Evolutionary conservation across 2,888 invertebrate genomes (phyloP), one percentile per base, ranked within the genome.

Genomic region (Nycteola revayana): DNA sequence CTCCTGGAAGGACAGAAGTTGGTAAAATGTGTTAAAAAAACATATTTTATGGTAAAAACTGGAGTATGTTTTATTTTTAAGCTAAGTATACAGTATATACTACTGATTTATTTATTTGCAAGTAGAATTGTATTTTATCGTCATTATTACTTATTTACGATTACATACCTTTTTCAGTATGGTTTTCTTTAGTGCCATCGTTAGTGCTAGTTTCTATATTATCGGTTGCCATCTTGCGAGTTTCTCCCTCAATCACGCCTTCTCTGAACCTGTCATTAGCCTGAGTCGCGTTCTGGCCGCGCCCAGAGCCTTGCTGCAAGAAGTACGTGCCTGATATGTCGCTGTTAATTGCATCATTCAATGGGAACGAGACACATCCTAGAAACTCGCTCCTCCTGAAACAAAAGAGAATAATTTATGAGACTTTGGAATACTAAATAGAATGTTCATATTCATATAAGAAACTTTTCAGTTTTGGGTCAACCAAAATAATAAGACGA

Each of bases 351-450:
- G 94, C 93, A 91, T 95, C 93, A 84, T 93, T 93, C 65, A 97
- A 90, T 61, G 95, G 94, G 89, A 97, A 95, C 82, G 96, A 96
- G 93, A 95, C 94, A 85, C 96, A 97, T 91, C 97, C 97, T 87
- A 97, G 90, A 85, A 97, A 95, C 89, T 97, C 96, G 90, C 96
- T 97, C 89, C 95, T 93, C 90, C 96, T 97, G 92, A 8, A 93
- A 94, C 79, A 89, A 86, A 26, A 9, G 35, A 49, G 3, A 32
- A 4, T 7, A 10, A 14, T 21, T 38, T 27, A 34, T 41, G 28
- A 42, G 18, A 18, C 18, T 18, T 18, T 18, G 18, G 6, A 18
- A 18, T 18, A 18, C 6, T n/a, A n/a, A n/a, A n/a, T n/a, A n/a
- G n/a, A n/a, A n/a, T n/a, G n/a, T n/a, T n/a, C n/a, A n/a, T n/a